Percentiles rank a stretch among this genome's conserved stretches.
Evolutionary conservation across 2,888 invertebrate genomes (phyloP).

Genomic region (Mechanitis messenoides): DNA sequence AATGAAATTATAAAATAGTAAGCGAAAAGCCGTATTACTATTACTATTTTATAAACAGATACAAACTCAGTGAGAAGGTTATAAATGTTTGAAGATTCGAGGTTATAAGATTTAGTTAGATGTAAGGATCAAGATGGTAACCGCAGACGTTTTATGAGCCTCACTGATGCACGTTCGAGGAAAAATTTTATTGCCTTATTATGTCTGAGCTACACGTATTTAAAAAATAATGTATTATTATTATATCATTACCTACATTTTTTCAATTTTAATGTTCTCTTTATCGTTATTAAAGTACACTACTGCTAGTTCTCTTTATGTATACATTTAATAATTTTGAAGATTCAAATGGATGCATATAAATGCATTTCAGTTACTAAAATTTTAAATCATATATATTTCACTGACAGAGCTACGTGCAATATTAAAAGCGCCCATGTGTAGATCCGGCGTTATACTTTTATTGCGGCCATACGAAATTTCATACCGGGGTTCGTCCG

Average conservation of each 20-base stretch:
- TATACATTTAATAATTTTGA: background rate
- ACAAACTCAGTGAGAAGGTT: background rate
- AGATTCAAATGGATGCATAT: background rate
- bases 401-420: background rate
- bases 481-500: slow-evolving; percentile 14
- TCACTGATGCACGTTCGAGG: slow-evolving; percentile 27
- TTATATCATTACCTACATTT: background rate
- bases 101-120: slow-evolving; percentile 7
- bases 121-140: slow-evolving; percentile 16
- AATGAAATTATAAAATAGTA: too few relatives aligned
- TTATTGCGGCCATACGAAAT: slow-evolving; percentile 10
- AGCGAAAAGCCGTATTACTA: too few relatives aligned
- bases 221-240: background rate
- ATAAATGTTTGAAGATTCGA: slow-evolving; percentile 8
- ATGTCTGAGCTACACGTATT: background rate
- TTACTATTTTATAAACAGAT: too few relatives aligned
- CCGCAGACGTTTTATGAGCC: slow-evolving; percentile 24
- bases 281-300: background rate
- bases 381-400: background rate
- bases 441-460: slow-evolving; percentile 8
- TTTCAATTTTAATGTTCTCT: background rate
- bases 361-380: background rate
- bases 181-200: slow-evolving; percentile 28
- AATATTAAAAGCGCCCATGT: slow-evolving; percentile 8
- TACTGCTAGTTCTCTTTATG: background rate